Percentiles rank a stretch among this genome's conserved stretches.
Conservation (phyloP, 2,113 vertebrate genomes). For the Psittacula cyanocephala region DNA sequence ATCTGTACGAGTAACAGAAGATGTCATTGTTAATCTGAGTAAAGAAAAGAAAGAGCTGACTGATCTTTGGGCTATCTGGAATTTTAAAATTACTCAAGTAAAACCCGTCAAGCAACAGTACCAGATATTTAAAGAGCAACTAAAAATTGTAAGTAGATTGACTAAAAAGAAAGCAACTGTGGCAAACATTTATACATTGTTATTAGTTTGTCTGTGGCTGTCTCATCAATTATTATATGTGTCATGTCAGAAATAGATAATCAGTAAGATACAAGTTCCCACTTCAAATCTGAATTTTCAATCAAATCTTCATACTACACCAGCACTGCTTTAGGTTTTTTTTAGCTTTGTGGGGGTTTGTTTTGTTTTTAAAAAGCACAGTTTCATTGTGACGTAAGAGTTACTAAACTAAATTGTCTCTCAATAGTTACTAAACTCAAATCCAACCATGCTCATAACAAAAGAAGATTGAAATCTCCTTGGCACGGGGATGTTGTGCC, state of each 20-base stretch:
- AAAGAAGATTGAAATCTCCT: neutral
- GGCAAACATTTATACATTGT: neutral
- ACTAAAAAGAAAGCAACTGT: neutral
- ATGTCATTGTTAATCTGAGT: constrained; percentile 67
- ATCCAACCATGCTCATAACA: neutral
- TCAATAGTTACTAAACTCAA: neutral
- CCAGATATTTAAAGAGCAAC: constrained; percentile 80
- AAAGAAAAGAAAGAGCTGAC: constrained; percentile 76
- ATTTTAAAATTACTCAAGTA: constrained; percentile 70
- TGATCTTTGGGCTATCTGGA: constrained; percentile 74
- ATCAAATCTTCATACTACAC: neutral
- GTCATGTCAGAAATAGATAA: neutral
- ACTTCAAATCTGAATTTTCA: neutral
- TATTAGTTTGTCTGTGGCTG: neutral
- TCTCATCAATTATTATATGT: neutral
- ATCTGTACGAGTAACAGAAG: constrained; percentile 64
- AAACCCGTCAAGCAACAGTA: constrained; percentile 77
- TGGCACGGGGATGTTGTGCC: neutral
- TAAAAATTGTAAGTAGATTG: constrained; percentile 75
- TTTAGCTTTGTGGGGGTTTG: neutral
- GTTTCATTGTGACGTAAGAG: neutral
- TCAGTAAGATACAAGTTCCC: neutral
- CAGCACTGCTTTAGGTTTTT: neutral
- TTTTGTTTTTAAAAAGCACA: neutral
- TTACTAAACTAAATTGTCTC: neutral